Evolutionary conservation across 2,888 invertebrate genomes (phyloP).

Genomic region (Drosophila formosana): DNA sequence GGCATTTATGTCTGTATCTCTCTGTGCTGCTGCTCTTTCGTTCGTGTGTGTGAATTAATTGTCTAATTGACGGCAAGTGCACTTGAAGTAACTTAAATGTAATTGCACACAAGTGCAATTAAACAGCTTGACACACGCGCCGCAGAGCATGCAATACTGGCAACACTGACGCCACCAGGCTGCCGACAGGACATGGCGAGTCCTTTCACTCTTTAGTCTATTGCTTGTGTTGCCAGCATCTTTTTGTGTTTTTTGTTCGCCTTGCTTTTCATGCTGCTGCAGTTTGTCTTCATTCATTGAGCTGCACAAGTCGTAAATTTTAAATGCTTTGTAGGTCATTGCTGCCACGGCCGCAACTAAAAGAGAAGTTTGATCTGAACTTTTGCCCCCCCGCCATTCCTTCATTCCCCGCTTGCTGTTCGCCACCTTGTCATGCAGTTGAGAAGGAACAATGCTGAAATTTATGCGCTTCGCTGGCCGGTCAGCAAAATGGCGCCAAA

Average conservation of each 20-base stretch:
- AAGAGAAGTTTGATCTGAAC: conserved; percentile 54
- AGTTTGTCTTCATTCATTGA: conserved; percentile 77
- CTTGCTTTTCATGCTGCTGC: conserved; percentile 24
- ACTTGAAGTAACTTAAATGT: conserved; percentile 65
- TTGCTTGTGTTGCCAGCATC: neutral
- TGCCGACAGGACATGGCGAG: conserved; percentile 31
- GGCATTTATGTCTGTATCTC: neutral
- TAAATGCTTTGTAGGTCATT: conserved; percentile 79
- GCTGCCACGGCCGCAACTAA: conserved; percentile 47
- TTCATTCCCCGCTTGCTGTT: no score
- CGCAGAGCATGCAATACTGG: conserved; percentile 11
- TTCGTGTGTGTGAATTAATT: conserved; percentile 37
- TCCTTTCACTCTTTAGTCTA: conserved; percentile 10
- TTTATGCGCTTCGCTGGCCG: conserved; percentile 69
- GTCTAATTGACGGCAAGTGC: conserved; percentile 65
- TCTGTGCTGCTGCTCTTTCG: neutral
- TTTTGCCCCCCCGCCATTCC: neutral
- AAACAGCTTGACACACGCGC: conserved; percentile 67
- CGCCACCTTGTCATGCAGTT: neutral
- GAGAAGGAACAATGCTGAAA: conserved; percentile 56
- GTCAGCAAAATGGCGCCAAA: conserved; percentile 81
- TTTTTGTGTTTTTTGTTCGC: conserved; percentile 4
- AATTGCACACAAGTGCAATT: conserved; percentile 75
- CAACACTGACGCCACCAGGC: conserved; percentile 36
- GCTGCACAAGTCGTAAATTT: conserved; percentile 72